These are phyloP conservation scores for Torymus tubicola DNA, from an alignment of 2,888 invertebrate genomes.

Conservation along the genomic window DNA sequence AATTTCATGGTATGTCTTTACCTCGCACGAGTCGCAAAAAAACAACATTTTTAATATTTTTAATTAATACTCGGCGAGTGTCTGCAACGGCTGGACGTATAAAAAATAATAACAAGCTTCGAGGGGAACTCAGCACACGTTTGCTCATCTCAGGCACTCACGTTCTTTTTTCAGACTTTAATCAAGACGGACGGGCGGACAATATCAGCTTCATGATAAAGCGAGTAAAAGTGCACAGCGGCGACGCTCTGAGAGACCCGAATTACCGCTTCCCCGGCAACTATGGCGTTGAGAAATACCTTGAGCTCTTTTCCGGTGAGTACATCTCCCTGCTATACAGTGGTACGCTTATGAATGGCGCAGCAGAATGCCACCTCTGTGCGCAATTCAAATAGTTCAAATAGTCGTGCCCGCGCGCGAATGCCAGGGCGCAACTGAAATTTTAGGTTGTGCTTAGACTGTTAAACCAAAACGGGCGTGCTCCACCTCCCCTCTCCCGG, in stretches of 20 bases:
- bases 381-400: constrained; percentile 61
- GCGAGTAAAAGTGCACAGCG: constrained; percentile 94
- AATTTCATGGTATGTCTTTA: too few relatives aligned
- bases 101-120: constrained; percentile 9
- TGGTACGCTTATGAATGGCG: constrained; percentile 38
- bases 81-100: neutral
- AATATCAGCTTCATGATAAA: constrained; percentile 98
- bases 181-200: constrained; percentile 93
- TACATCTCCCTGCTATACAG: constrained; percentile 48
- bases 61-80: constrained; percentile 18
- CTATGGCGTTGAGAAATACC: constrained; percentile 98
- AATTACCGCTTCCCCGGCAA: constrained; percentile 94
- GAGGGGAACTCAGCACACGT: neutral
- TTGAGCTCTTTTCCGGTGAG: constrained; percentile 96
- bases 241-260: constrained; percentile 89
- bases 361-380: constrained; percentile 8
- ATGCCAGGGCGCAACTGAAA: constrained; percentile 11
- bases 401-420: constrained; percentile 49
- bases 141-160: constrained; percentile 1
- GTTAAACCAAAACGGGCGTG: constrained; percentile 19
- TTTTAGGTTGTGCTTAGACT: constrained; percentile 37
- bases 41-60: constrained; percentile 30
- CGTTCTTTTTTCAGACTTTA: constrained; percentile 79
- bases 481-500: neutral
- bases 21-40: too few relatives aligned